Percentiles rank a stretch among this genome's conserved stretches.
Conservation (phyloP, 2,113 vertebrate species). For the Microcebus ravelobensis region DNA sequence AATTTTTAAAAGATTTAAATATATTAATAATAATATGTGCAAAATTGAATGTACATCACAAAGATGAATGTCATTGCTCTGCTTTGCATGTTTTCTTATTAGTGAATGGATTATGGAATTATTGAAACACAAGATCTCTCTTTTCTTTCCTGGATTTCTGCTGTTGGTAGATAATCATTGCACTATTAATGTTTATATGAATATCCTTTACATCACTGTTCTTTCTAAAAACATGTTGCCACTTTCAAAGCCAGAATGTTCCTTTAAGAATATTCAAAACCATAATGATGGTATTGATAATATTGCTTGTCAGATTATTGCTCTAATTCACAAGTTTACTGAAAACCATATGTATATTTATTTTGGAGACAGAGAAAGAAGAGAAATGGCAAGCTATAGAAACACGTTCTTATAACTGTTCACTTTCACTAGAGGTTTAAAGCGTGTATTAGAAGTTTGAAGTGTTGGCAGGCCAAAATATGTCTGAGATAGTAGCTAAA, state of each 20-base stretch:
- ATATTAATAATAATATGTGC: background rate
- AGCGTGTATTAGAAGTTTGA: background rate
- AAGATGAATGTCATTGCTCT: background rate
- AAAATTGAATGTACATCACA: background rate
- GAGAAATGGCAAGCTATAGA: background rate
- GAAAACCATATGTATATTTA: background rate
- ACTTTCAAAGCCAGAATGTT: background rate
- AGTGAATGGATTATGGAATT: background rate
- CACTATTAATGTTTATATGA: background rate
- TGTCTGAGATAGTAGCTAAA: background rate
- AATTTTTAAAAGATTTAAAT: background rate
- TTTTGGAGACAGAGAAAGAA: background rate
- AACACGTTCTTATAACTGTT: background rate
- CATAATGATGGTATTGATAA: background rate
- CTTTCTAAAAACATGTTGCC: background rate
- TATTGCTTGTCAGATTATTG: background rate
- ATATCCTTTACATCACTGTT: background rate
- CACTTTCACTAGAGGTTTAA: background rate
- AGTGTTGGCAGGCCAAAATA: background rate
- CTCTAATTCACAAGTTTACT: background rate
- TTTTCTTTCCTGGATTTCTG: background rate
- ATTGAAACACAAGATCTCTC: accelerated
- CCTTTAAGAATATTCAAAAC: background rate
- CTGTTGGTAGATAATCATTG: background rate
- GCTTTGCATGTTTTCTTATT: background rate